These are phyloP conservation scores for Priapulus caudatus DNA, from an alignment of 2,888 invertebrate species.

Conservation along the genomic window DNA sequence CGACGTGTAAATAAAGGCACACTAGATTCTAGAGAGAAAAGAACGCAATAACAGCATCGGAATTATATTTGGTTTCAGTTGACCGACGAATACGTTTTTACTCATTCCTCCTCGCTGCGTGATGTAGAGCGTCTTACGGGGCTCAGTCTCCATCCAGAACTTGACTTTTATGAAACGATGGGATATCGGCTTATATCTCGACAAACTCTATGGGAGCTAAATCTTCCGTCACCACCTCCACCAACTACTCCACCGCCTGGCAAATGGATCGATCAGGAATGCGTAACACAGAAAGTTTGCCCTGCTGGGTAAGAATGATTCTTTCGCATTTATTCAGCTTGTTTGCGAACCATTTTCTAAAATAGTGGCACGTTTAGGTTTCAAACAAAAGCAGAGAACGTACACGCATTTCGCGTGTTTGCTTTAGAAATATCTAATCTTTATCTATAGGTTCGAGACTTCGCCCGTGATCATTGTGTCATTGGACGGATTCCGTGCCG, in stretches of 20 bases:
- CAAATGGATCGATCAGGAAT: not conserved
- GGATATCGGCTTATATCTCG: not conserved
- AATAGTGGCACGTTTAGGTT: no score
- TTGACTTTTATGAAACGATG: not conserved
- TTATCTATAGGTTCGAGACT: no score
- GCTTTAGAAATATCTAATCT: no score
- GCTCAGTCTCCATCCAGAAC: not conserved
- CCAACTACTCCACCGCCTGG: not conserved
- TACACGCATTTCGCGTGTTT: no score
- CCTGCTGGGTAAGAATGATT: not conserved
- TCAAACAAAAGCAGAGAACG: no score
- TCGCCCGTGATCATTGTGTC: slow-evolving; percentile 19
- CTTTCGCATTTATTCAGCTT: no score
- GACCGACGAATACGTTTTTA: not conserved
- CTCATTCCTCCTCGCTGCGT: not conserved
- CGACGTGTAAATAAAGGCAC: no score
- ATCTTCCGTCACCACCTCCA: not conserved
- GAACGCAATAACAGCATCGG: no score
- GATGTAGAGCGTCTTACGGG: not conserved
- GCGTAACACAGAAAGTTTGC: not conserved
- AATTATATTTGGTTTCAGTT: not conserved
- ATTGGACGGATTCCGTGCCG: slow-evolving; percentile 17
- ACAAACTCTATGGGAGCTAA: not conserved
- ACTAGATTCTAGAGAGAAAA: no score
- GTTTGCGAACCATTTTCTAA: no score